A percentile compares a stretch with the other conserved stretches of the same genome.
Conservation (phyloP, 1,140 invertebrate genomes). For the Trichonephila inaurata region DNA sequence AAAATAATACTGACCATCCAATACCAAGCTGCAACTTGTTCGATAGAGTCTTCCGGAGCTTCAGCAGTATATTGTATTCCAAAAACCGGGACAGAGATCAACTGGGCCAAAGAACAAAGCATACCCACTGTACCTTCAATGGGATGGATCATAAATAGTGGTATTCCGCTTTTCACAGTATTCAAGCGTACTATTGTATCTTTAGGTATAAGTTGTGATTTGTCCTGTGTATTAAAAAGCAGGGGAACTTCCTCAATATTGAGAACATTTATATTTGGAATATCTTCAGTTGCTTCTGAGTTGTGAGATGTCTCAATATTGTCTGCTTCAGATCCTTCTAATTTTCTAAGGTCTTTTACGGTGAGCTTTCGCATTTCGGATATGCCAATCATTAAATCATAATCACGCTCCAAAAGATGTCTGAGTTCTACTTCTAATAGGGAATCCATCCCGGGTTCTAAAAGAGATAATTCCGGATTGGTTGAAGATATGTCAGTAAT, state of each 20-base stretch:
- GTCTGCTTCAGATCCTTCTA: conserved; percentile 82
- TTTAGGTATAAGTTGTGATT: conserved; percentile 80
- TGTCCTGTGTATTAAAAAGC: neutral
- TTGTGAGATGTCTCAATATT: conserved; percentile 77
- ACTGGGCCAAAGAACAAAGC: conserved; percentile 86
- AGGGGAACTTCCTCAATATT: neutral
- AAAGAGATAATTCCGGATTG: conserved; percentile 87
- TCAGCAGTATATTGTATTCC: conserved; percentile 92
- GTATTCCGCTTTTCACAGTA: conserved; percentile 79
- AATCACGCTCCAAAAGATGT: conserved; percentile 95
- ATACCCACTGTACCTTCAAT: conserved; percentile 92
- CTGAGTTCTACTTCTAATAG: conserved; percentile 99
- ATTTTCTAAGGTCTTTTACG: conserved; percentile 86
- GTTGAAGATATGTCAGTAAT: conserved; percentile 91
- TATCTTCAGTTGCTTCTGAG: too few relatives aligned
- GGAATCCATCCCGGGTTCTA: conserved; percentile 97
- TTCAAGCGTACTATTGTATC: conserved; percentile 83
- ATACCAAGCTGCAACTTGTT: conserved; percentile 89
- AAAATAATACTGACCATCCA: conserved; percentile 83
- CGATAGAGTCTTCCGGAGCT: conserved; percentile 86
- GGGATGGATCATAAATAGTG: conserved; percentile 91
- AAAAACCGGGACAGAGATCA: conserved; percentile 89
- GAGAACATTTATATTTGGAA: neutral
- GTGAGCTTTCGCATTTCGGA: conserved; percentile 93
- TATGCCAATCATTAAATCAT: conserved; percentile 91